phyloP scores from a whole-genome alignment of 92 coral and sea anemone genomes.

The Phymanthus crucifer region DNA sequence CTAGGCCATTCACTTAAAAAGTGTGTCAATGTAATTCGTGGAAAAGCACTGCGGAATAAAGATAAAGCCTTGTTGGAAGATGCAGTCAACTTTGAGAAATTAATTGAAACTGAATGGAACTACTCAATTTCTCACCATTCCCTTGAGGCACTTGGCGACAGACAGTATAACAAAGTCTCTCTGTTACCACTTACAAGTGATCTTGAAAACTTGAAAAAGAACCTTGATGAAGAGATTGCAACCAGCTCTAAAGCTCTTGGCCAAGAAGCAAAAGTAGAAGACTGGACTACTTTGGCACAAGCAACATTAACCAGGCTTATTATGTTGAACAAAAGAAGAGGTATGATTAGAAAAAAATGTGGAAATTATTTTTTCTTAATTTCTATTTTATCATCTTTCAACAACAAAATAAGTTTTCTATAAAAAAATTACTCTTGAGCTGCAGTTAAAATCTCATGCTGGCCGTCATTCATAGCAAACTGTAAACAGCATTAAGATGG shows the following conservation, averaged over 20 bases:
- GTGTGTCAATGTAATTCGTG: slow-evolving; percentile 32
- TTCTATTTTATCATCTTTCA: too few relatives aligned
- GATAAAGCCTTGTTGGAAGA: slow-evolving; percentile 18
- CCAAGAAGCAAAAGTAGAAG: too few relatives aligned
- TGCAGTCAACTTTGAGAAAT: slow-evolving; percentile 36
- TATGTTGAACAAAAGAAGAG: too few relatives aligned
- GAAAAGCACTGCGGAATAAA: slow-evolving; percentile 48
- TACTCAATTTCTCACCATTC: slow-evolving; percentile 32
- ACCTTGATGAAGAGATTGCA: slow-evolving; percentile 23
- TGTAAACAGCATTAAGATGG: too few relatives aligned
- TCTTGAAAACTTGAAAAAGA: slow-evolving; percentile 37
- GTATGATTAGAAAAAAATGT: too few relatives aligned
- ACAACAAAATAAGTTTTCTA: too few relatives aligned
- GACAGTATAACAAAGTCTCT: slow-evolving; percentile 31
- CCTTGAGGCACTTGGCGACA: slow-evolving; percentile 22
- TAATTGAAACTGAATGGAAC: slow-evolving; percentile 48
- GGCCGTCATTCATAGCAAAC: too few relatives aligned
- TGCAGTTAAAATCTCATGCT: too few relatives aligned
- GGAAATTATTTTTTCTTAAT: too few relatives aligned
- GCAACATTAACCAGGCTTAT: too few relatives aligned
- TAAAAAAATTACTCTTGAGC: too few relatives aligned
- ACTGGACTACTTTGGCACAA: too few relatives aligned
- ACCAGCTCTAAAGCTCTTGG: background rate
- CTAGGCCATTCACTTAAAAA: slow-evolving; percentile 39
- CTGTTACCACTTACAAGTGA: slow-evolving; percentile 43